phyloP scores from a whole-genome alignment of 1,140 invertebrate species.

The Lineus longissimus region DNA sequence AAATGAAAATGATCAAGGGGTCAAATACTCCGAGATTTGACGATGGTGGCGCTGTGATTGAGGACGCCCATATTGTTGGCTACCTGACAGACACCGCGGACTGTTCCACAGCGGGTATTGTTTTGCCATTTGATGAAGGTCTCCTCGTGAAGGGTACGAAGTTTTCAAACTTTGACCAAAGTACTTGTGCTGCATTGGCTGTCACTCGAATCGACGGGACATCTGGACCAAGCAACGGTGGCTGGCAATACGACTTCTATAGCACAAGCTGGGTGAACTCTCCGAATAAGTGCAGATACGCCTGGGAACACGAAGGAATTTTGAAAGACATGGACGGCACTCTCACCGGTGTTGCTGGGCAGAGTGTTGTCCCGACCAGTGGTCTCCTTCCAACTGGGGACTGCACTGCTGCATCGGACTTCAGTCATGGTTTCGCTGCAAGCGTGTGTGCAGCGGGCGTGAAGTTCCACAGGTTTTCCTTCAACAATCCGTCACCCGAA shows the following conservation, averaged over 20 bases:
- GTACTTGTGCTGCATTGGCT: conserved; percentile 23
- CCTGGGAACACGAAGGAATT: conserved; percentile 34
- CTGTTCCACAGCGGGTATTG: conserved; percentile 19
- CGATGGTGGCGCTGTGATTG: not conserved
- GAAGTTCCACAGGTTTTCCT: conserved; percentile 38
- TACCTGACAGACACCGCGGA: conserved; percentile 13
- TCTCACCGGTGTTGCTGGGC: conserved; percentile 23
- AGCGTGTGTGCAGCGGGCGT: conserved; percentile 26
- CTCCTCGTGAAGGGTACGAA: conserved; percentile 23
- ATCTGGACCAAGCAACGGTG: conserved; percentile 29
- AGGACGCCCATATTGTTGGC: not conserved
- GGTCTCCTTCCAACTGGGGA: conserved; percentile 22
- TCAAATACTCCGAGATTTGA: not conserved
- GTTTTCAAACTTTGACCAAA: conserved; percentile 35
- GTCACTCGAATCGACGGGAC: conserved; percentile 31
- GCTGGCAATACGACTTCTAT: conserved; percentile 18
- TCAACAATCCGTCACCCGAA: conserved; percentile 30
- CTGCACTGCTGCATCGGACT: conserved; percentile 9
- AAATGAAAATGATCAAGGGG: conserved; percentile 23
- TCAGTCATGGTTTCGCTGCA: conserved; percentile 15
- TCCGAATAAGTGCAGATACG: conserved; percentile 17
- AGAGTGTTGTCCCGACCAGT: conserved; percentile 18
- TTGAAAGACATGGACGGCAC: conserved; percentile 34
- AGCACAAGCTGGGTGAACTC: conserved; percentile 27
- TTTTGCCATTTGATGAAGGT: conserved; percentile 33